Conservation (phyloP, 2,888 invertebrate genomes). For the Ashinkailepas kermadecensis region DNA sequence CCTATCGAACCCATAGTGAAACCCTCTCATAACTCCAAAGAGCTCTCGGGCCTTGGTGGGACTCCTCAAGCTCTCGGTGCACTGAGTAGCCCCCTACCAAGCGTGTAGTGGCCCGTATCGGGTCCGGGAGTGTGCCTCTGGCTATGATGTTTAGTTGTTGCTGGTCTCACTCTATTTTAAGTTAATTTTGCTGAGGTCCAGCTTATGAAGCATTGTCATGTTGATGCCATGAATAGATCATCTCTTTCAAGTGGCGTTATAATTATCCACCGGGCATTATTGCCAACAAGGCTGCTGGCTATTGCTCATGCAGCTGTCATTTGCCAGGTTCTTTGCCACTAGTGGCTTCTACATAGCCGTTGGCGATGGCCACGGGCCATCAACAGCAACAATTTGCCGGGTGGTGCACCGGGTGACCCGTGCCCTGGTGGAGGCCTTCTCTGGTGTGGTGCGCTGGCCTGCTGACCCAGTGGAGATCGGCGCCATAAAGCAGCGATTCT, state of each 20-base stretch:
- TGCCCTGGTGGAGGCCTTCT: not conserved
- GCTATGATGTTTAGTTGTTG: not conserved
- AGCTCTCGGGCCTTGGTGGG: no score
- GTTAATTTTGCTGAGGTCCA: not conserved
- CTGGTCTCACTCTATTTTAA: not conserved
- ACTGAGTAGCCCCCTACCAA: no score
- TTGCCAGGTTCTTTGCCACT: not conserved
- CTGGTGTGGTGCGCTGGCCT: not conserved
- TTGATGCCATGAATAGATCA: not conserved
- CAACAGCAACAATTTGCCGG: not conserved
- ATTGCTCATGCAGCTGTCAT: not conserved
- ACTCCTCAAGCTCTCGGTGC: no score
- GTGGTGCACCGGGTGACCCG: not conserved
- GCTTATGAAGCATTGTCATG: not conserved
- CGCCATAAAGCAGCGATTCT: not conserved
- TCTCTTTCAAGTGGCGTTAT: not conserved
- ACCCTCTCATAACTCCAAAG: no score
- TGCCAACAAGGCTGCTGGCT: not conserved
- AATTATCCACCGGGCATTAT: not conserved
- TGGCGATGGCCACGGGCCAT: not conserved
- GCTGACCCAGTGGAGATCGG: not conserved
- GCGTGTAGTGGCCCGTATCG: no score
- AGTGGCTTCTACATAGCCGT: not conserved
- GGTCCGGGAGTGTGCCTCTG: not conserved
- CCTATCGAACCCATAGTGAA: no score